Evolutionary conservation across 2,113 vertebrate genomes (phyloP).

Genomic region (Colinus virginianus): DNA sequence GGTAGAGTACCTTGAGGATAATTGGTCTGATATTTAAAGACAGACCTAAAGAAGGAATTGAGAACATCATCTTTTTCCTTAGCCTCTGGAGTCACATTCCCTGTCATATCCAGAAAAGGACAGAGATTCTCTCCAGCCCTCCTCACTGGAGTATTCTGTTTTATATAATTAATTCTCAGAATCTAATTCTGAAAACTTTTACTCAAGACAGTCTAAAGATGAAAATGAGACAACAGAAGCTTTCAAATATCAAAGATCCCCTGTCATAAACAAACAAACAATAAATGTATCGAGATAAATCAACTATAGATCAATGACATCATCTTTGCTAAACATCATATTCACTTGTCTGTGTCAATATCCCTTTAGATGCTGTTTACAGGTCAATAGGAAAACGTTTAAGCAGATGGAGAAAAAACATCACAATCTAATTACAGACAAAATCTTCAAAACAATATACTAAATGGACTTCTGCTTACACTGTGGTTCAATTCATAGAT

Average conservation of each 20-base stretch:
- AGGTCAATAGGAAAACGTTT: constrained; percentile 3
- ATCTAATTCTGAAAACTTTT: neutral
- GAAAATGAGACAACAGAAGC: neutral
- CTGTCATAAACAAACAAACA: neutral
- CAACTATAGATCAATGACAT: neutral
- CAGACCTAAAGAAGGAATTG: too few relatives aligned
- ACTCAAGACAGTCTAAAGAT: neutral
- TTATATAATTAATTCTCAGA: neutral
- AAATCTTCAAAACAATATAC: constrained; percentile 34
- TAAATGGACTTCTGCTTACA: neutral
- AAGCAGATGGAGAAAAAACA: neutral
- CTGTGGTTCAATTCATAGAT: neutral
- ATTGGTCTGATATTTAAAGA: too few relatives aligned
- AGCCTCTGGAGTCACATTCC: too few relatives aligned
- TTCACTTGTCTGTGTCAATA: neutral
- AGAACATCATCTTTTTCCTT: too few relatives aligned
- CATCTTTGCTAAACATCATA: constrained; percentile 23
- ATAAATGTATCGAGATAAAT: constrained; percentile 27
- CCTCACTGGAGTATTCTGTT: neutral
- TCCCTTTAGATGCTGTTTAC: neutral
- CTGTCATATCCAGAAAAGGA: too few relatives aligned
- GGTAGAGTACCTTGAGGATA: too few relatives aligned
- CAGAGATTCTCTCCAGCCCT: too few relatives aligned
- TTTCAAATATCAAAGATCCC: neutral
- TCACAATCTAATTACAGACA: neutral